phyloP scores from a whole-genome alignment of 1,140 invertebrate species.

The Plutomurus gul region DNA sequence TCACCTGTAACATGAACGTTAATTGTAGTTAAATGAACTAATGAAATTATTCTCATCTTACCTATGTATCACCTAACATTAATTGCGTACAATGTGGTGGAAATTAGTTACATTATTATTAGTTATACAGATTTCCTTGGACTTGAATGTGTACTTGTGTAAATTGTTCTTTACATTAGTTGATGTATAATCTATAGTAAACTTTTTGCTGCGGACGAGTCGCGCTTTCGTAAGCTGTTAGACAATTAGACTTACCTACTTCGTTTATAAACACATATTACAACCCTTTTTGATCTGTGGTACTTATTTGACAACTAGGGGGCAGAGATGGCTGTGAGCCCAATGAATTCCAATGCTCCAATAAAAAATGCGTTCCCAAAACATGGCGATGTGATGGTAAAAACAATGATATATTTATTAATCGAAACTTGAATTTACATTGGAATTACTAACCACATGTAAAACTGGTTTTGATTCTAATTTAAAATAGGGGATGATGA shows the following conservation, averaged over 20 bases:
- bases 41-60: too few relatives aligned
- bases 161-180: constrained; percentile 5
- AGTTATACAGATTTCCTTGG: not conserved
- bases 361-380: constrained; percentile 82
- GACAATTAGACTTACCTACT: constrained; percentile 4
- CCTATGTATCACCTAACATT: too few relatives aligned
- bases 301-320: not conserved
- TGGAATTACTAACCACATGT: not conserved
- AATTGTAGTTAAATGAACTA: too few relatives aligned
- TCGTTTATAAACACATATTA: constrained; percentile 7
- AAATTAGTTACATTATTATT: too few relatives aligned
- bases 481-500: constrained; percentile 66
- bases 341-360: constrained; percentile 87
- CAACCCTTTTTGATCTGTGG: constrained; percentile 15
- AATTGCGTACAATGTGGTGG: too few relatives aligned
- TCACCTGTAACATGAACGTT: too few relatives aligned
- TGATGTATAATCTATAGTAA: constrained; percentile 21
- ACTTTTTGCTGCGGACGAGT: constrained; percentile 24
- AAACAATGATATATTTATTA: not conserved
- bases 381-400: constrained; percentile 85
- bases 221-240: constrained; percentile 22
- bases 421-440: not conserved
- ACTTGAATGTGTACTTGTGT: not conserved
- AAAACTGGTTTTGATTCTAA: not conserved
- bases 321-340: constrained; percentile 65